These are phyloP conservation scores for Columba janthina DNA, from an alignment of 2,113 vertebrate species.

Conservation along the genomic window DNA sequence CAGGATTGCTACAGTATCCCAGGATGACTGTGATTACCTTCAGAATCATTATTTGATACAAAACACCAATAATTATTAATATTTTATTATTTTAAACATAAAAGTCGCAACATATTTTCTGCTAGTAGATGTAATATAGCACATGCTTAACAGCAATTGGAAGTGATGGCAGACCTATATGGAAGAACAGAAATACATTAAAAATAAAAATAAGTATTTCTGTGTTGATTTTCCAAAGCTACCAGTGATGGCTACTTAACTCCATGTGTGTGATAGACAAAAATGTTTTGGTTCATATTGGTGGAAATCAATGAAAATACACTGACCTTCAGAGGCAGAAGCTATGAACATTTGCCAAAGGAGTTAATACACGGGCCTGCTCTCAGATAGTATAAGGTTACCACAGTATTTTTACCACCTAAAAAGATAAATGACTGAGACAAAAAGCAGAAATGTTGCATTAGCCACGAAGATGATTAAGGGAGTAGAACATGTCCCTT, in stretches of 20 bases:
- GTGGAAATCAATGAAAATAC: background rate
- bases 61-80: background rate
- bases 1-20: background rate
- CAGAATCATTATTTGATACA: background rate
- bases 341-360: background rate
- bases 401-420: background rate
- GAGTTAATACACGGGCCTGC: background rate
- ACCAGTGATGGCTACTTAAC: background rate
- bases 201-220: background rate
- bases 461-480: background rate
- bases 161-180: background rate
- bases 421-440: background rate
- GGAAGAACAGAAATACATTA: background rate
- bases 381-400: background rate
- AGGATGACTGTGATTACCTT: background rate
- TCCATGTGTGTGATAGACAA: background rate
- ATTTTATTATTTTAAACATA: background rate
- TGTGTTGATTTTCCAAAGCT: background rate
- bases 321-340: background rate
- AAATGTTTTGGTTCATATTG: background rate
- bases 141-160: background rate
- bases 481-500: too few relatives aligned
- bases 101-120: background rate
- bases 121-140: background rate
- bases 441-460: background rate